Percentiles rank a stretch among this genome's conserved stretches.
phyloP scores from a whole-genome alignment of 2,113 vertebrate genomes.

The Vulpes vulpes region DNA sequence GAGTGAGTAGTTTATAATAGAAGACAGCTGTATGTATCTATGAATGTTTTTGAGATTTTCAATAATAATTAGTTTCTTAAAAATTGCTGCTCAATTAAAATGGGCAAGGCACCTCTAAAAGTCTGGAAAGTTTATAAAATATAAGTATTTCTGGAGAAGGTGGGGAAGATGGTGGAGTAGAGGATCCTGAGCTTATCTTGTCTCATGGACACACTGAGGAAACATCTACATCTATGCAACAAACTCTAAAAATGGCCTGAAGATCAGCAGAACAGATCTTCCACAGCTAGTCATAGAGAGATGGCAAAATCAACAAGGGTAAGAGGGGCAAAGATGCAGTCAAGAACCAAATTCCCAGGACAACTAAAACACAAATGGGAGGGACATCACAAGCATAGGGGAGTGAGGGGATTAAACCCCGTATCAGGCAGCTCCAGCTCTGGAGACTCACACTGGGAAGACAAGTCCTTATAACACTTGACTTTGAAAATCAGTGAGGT shows the following conservation, averaged over 20 bases:
- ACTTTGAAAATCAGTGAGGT: not conserved
- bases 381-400: not conserved
- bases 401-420: not conserved
- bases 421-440: not conserved
- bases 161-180: not conserved
- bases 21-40: not conserved
- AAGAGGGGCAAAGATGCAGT: not conserved
- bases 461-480: not conserved
- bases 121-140: not conserved
- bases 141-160: not conserved
- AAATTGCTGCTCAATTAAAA: not conserved
- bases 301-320: not conserved
- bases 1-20: not conserved
- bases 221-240: not conserved
- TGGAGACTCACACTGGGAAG: not conserved
- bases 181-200: not conserved
- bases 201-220: not conserved
- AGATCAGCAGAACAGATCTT: not conserved
- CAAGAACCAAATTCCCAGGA: not conserved
- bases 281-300: not conserved
- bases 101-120: not conserved
- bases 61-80: not conserved
- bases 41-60: not conserved
- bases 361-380: not conserved
- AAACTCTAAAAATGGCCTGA: not conserved